Evolutionary conservation across 2,797 vertebrate genomes (phyloP), one percentile per base, ranked within the genome.

Genomic region (Eulemur coronatus): DNA sequence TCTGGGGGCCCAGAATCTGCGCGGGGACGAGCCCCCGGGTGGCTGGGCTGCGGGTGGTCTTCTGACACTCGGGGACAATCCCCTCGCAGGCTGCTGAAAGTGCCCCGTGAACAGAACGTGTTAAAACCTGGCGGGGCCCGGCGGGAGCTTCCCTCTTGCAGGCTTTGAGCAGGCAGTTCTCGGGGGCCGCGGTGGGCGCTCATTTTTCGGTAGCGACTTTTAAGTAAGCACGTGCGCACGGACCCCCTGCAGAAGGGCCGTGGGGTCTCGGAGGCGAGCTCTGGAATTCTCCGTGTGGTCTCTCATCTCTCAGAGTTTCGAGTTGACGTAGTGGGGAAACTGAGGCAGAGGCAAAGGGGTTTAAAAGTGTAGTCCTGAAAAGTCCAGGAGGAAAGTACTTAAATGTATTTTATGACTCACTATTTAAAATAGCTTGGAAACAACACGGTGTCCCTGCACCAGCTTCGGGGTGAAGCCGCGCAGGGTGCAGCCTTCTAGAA

Each of bases 211-310:
- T 35, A 38, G 8, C 4, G 4, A 26, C 6, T 7, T 11, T 4
- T 41, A 26, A 6, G 35, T 30, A 35, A 33, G 38, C 9, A 22
- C 0, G 0, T 17, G 86, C 13, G 9, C 1, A 0, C 2, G 13
- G 48, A 57, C 15, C 8, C 0, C 1, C 7, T 0, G 10, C 11
- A 15, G 26, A 63, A 18, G 26, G 0, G 2, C 72, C 2, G 0
- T 1, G 1, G 69, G 48, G 5, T 72, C 63, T 12, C 10, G 43
- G 17, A 28, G 33, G 35, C 17, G 9, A 38, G 63, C 13, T 20
- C n/a, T 12, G 57, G 43, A 43, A 52, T 8, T 43, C 18, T 33
- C 55, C 0, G 1, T 55, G 22, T 2, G 0, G 38, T 28, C 18
- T 12, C 22, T 20, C 4, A 0, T 28, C 70, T 50, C 90, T 59